These are phyloP conservation scores for Osmoderma eremita DNA, from an alignment of 2,888 invertebrate species.

Conservation along the genomic window DNA sequence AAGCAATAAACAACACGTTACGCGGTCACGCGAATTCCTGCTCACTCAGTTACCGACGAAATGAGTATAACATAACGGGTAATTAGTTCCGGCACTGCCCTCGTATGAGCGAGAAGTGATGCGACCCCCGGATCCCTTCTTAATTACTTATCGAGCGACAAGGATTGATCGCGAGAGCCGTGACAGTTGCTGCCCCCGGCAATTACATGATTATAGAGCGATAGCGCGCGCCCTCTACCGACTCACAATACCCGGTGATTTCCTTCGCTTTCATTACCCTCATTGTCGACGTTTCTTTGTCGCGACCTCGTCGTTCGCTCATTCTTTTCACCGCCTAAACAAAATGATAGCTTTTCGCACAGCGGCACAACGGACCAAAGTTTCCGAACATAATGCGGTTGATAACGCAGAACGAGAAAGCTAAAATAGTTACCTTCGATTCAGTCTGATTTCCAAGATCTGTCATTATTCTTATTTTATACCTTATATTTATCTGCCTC, in stretches of 20 bases:
- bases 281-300: conserved; percentile 56
- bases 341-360: conserved; percentile 59
- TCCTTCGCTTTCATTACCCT: conserved; percentile 63
- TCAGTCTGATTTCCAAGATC: conserved; percentile 31
- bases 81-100: conserved; percentile 37
- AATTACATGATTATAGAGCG: conserved; percentile 61
- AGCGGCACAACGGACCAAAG: conserved; percentile 49
- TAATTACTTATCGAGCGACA: conserved; percentile 59
- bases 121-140: conserved; percentile 52
- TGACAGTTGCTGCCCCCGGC: conserved; percentile 56
- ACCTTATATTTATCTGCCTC: conserved; percentile 9
- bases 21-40: conserved; percentile 33
- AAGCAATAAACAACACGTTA: conserved; percentile 34
- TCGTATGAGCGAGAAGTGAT: conserved; percentile 46
- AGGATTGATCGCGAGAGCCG: conserved; percentile 62
- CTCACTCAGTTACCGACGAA: conserved; percentile 31
- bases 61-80: conserved; percentile 33
- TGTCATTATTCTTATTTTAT: conserved; percentile 25
- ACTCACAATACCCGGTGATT: conserved; percentile 62
- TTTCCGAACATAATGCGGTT: conserved; percentile 53
- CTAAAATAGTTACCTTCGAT: conserved; percentile 33
- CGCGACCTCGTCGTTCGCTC: conserved; percentile 52
- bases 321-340: conserved; percentile 58
- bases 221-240: conserved; percentile 46
- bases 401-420: conserved; percentile 27